These are phyloP conservation scores for Euleptes europaea DNA, from an alignment of 2,113 vertebrate species.

Conservation along the genomic window DNA sequence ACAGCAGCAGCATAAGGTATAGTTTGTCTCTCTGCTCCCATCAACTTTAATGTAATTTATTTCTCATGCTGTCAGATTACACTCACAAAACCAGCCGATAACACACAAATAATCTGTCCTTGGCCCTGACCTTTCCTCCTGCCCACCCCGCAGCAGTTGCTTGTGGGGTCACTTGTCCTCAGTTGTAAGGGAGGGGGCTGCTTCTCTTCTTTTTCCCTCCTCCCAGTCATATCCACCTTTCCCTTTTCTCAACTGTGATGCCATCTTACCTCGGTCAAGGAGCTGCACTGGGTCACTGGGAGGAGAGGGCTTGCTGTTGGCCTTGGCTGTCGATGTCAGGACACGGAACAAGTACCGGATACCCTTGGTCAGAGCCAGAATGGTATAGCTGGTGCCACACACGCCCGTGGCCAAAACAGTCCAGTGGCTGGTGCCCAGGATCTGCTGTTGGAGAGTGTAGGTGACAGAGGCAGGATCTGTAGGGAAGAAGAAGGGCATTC, in stretches of 20 bases:
- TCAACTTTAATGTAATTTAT: neutral
- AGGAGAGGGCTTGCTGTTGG: slow-evolving; percentile 92
- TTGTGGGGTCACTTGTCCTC: neutral
- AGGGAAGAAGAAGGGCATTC: neutral
- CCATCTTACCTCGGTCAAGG: slow-evolving; percentile 82
- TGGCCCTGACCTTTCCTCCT: neutral
- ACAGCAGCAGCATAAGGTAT: no score
- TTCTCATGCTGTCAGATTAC: neutral
- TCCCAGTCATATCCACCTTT: neutral
- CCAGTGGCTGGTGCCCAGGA: slow-evolving; percentile 92
- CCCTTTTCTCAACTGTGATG: neutral
- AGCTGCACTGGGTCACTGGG: slow-evolving; percentile 85
- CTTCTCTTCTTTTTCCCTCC: neutral
- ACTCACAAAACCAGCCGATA: neutral
- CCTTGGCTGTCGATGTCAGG: slow-evolving; percentile 88
- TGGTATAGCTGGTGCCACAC: slow-evolving; percentile 80
- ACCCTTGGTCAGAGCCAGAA: slow-evolving; percentile 85
- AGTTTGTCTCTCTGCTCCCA: neutral
- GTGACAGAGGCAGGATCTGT: slow-evolving; percentile 88
- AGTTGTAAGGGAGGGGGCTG: neutral
- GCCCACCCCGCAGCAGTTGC: neutral
- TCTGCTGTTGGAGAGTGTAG: slow-evolving; percentile 94
- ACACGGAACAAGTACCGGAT: slow-evolving; percentile 90
- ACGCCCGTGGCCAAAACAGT: slow-evolving; percentile 84
- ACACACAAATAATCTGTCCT: neutral